Percentiles rank a stretch among this genome's conserved stretches.
Evolutionary conservation across 2,113 vertebrate genomes (phyloP).

Genomic region (Toxotes jaculatrix): DNA sequence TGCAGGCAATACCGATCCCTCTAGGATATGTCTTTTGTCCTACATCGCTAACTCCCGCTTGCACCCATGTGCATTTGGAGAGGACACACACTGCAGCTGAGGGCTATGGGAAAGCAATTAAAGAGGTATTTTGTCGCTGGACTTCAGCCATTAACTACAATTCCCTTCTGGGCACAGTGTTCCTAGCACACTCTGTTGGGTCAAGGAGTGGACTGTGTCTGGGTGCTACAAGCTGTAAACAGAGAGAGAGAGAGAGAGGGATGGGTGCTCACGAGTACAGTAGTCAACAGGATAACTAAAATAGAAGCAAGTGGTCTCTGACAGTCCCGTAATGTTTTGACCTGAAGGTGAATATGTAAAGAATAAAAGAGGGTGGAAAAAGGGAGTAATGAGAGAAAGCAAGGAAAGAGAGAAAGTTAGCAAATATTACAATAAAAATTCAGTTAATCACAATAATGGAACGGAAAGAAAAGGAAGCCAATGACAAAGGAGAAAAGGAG

Average conservation of each 20-base stretch:
- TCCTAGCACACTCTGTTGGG: conserved; percentile 41
- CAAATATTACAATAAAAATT: conserved; percentile 9
- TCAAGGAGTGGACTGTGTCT: conserved; percentile 46
- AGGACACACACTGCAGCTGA: conserved; percentile 43
- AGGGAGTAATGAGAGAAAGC: not conserved
- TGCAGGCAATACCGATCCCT: not conserved
- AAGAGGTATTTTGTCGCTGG: conserved; percentile 62
- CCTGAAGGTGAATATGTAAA: conserved; percentile 9
- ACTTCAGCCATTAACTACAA: conserved; percentile 53
- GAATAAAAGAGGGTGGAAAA: not conserved
- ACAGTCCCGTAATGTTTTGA: conserved; percentile 2
- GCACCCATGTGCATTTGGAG: conserved; percentile 33
- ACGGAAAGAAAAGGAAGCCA: not conserved
- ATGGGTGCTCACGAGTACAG: not conserved
- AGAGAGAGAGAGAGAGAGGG: conserved; percentile 11
- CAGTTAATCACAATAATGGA: not conserved
- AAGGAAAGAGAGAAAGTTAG: not conserved
- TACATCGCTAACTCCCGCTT: conserved; percentile 27
- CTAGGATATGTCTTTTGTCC: conserved; percentile 31
- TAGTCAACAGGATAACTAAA: conserved; percentile 21
- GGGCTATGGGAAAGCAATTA: conserved; percentile 71
- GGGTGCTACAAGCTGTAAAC: conserved; percentile 51
- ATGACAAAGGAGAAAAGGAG: not conserved
- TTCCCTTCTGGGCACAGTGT: conserved; percentile 62
- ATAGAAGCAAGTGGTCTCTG: not conserved